Evolutionary conservation across 2,888 invertebrate genomes (phyloP).

Genomic region (Fissipunctia ypsillon): DNA sequence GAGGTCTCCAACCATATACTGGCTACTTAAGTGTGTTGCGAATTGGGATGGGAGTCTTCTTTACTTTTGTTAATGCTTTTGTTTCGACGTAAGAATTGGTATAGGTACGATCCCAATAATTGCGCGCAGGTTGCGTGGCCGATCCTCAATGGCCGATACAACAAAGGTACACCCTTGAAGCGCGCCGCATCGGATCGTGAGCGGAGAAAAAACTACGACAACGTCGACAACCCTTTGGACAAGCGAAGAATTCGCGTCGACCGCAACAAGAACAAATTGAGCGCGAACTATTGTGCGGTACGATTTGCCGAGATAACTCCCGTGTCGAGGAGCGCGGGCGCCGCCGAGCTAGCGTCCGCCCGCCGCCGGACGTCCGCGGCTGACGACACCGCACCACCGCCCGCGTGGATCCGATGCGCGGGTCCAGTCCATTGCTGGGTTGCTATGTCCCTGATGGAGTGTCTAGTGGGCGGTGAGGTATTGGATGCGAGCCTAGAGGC

Average conservation of each 20-base stretch:
- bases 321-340: constrained; percentile 84
- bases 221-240: constrained; percentile 83
- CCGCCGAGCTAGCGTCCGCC: constrained; percentile 76
- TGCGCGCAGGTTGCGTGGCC: constrained; percentile 71
- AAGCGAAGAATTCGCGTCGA: constrained; percentile 88
- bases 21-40: background rate
- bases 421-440: constrained; percentile 72
- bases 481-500: constrained; percentile 75
- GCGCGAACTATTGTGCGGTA: constrained; percentile 89
- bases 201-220: constrained; percentile 85
- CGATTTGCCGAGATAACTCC: constrained; percentile 89
- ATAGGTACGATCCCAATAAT: constrained; percentile 73
- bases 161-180: constrained; percentile 79
- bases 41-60: background rate
- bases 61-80: constrained; percentile 60
- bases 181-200: constrained; percentile 75
- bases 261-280: constrained; percentile 90
- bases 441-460: constrained; percentile 44
- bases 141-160: constrained; percentile 78
- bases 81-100: constrained; percentile 71
- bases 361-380: constrained; percentile 81
- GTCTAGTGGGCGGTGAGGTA: constrained; percentile 66
- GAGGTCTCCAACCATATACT: background rate
- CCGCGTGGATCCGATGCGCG: constrained; percentile 51
- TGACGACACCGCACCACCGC: constrained; percentile 66